These are phyloP conservation scores for Eueides isabella DNA, from an alignment of 1,140 invertebrate species.

Conservation along the genomic window DNA sequence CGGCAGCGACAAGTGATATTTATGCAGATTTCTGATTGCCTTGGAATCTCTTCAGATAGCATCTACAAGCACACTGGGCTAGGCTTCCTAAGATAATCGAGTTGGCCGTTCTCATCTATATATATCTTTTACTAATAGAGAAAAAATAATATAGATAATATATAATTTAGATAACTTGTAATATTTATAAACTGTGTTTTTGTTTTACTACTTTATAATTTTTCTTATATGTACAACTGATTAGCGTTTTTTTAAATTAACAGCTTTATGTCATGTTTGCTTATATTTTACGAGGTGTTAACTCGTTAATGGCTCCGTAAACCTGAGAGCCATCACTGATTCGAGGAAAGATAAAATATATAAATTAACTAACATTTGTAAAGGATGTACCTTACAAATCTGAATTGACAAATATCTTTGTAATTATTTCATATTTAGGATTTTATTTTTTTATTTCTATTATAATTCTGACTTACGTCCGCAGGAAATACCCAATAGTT, in stretches of 20 bases:
- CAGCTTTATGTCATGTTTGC: background rate
- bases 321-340: background rate
- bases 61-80: slow-evolving; percentile 1
- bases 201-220: background rate
- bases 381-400: background rate
- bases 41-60: slow-evolving; percentile 9
- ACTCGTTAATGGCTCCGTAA: slow-evolving; percentile 5
- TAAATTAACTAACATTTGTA: background rate
- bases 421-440: background rate
- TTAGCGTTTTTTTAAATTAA: background rate
- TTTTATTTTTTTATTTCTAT: background rate
- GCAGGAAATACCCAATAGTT: too few relatives aligned
- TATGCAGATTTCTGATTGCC: slow-evolving; percentile 25
- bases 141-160: too few relatives aligned
- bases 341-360: background rate
- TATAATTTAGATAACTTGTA: too few relatives aligned
- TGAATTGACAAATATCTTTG: background rate
- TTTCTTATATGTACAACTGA: background rate
- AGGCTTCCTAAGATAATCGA: background rate
- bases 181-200: too few relatives aligned
- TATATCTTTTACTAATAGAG: background rate
- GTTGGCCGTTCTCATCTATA: background rate
- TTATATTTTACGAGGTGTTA: slow-evolving; percentile 10
- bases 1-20: slow-evolving; percentile 1
- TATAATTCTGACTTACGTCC: too few relatives aligned